Conservation (phyloP, 2,113 vertebrate species). For the Notarius quadriscutis region DNA sequence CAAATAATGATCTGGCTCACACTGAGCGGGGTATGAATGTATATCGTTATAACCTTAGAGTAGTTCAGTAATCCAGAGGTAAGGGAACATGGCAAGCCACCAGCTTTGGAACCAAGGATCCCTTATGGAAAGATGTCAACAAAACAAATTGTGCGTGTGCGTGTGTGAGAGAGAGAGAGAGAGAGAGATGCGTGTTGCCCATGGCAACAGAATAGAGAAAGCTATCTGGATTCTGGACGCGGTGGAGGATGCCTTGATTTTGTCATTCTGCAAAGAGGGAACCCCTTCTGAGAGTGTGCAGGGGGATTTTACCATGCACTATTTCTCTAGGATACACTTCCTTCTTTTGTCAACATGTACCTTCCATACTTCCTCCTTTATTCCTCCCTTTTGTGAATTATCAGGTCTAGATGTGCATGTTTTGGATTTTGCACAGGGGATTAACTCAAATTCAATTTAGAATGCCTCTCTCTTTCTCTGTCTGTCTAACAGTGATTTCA, state of each 20-base stretch:
- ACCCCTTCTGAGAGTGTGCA: constrained; percentile 52
- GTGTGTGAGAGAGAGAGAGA: constrained; percentile 32
- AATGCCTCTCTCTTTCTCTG: constrained; percentile 40
- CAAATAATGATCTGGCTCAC: neutral
- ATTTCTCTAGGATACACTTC: constrained; percentile 60
- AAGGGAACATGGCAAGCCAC: constrained; percentile 33
- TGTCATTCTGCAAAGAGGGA: constrained; percentile 68
- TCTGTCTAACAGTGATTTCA: neutral
- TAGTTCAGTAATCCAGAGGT: constrained; percentile 34
- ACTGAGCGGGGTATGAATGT: neutral
- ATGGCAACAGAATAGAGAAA: constrained; percentile 75
- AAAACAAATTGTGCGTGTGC: constrained; percentile 14
- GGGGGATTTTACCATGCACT: constrained; percentile 55
- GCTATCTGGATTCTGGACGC: constrained; percentile 67
- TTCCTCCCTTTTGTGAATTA: constrained; percentile 12
- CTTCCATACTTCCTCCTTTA: neutral
- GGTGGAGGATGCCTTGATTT: constrained; percentile 65
- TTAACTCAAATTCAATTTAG: constrained; percentile 67
- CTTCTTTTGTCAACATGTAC: constrained; percentile 39
- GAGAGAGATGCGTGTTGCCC: constrained; percentile 64
- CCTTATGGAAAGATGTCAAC: constrained; percentile 27
- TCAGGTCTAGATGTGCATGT: neutral
- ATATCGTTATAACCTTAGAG: neutral
- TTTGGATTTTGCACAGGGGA: constrained; percentile 6
- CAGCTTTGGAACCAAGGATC: constrained; percentile 31